Evolutionary conservation across 2,888 invertebrate genomes (phyloP), one percentile per base, ranked within the genome.

Genomic region (Cyclophora punctaria): DNA sequence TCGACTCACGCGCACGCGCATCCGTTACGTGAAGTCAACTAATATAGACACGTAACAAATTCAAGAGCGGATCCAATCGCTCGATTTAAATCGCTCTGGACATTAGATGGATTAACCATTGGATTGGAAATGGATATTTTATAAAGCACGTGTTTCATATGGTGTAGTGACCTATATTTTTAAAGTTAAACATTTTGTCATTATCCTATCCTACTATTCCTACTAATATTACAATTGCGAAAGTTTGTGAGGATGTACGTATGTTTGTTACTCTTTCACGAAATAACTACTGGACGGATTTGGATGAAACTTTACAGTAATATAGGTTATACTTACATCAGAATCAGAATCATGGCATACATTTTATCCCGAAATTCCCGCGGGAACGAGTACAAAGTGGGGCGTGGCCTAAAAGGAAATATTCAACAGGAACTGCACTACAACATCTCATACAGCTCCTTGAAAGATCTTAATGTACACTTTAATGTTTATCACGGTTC

Each of bases 1-100:
- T 50, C 49, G 48, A 41, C 59, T 60, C 56, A 61, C 54, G 56
- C 64, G 59, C 67, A 69, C 69, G 73, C 69, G 71, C 69, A 66
- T 62, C 82, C 81, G 82, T 80, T 80, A 82, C 68, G 59, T 62
- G 64, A 57, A 60, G 48, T 61, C 56, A 53, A 66, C 73, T 81
- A 82, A 83, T 79, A 78, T 72, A 69, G 70, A 81, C 81, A 83
- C 82, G 84, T 82, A 82, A 81, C 80, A 75, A 78, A 76, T 74
- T 75, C 74, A 78, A 78, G 73, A 75, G 76, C 79, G 80, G 62
- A 67, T 66, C 82, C 68, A 83, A 84, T 78, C 70, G 67, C 68
- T 69, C 73, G 71, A 73, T 79, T 78, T 72, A 68, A 68, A 69
- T 64, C 70, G 69, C 64, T 58, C 59, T 62, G 47, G 61, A 66